Conservation (phyloP, 2,888 invertebrate species). For the Agrochola lota region DNA sequence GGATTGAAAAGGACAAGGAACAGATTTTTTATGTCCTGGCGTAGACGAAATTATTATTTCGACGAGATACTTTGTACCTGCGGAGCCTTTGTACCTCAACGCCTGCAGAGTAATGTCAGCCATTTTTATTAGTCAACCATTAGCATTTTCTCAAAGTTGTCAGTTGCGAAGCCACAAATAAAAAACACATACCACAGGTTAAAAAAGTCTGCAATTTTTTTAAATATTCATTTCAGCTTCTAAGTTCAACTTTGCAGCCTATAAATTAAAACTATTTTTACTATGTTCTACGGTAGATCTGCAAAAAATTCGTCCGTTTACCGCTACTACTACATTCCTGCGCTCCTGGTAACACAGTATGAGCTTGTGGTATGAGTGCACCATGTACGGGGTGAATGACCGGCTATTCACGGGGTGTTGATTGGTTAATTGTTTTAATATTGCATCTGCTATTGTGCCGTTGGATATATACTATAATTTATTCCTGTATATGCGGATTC, state of each 20-base stretch:
- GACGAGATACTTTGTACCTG: background rate
- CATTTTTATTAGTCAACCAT: background rate
- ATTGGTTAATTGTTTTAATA: slow-evolving; percentile 67
- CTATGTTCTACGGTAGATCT: slow-evolving; percentile 20
- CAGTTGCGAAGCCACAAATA: background rate
- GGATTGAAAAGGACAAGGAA: slow-evolving; percentile 51
- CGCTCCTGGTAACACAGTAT: slow-evolving; percentile 62
- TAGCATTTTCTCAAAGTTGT: background rate
- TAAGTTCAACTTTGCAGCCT: slow-evolving; percentile 13
- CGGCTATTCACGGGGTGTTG: slow-evolving; percentile 63
- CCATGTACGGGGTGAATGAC: slow-evolving; percentile 55
- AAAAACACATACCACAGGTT: slow-evolving; percentile 19
- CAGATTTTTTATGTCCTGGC: slow-evolving; percentile 9
- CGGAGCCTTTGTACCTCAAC: too few species aligned
- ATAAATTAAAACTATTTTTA: slow-evolving; percentile 28
- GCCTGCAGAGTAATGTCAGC: background rate
- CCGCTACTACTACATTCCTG: slow-evolving; percentile 67
- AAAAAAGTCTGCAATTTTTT: background rate
- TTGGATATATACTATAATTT: slow-evolving; percentile 32
- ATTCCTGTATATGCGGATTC: slow-evolving; percentile 12
- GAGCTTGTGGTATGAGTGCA: slow-evolving; percentile 50
- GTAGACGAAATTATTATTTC: slow-evolving; percentile 20
- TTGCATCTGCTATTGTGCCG: slow-evolving; percentile 66
- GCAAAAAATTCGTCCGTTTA: slow-evolving; percentile 58
- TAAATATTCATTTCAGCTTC: background rate